Evolutionary conservation across 2,113 vertebrate species (phyloP), one percentile per base, ranked within the genome.

Genomic region (Pterocles burchelli): DNA sequence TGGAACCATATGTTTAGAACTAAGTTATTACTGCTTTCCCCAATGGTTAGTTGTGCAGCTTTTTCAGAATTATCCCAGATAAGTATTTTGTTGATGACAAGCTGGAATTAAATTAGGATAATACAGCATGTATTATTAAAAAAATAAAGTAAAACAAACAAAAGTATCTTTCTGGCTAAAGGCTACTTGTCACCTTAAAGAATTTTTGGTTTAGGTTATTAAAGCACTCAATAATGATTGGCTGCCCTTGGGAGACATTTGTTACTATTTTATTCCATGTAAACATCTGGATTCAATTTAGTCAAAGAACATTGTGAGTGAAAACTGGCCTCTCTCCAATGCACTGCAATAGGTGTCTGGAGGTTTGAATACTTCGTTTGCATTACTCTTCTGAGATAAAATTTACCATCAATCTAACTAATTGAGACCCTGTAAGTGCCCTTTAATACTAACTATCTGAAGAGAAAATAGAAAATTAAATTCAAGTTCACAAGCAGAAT

Each of bases 271-370:
- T 94, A 96, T 95, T 97, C 96, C 88, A 49, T 93, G 81, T 95
- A 93, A 97, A 96, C 98, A 98, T 98, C 97, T 97, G 98, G 97
- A 97, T 97, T 86, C 93, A 96, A 95, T 98, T 98, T 96, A 96
- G 90, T 75, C 49, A 72, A 52, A 59, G 92, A 95, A 71, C 52
- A 66, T 17, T 90, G 91, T 92, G 74, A 95, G 91, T 18, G 48
- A 96, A 93, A 84, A 51, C 91, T 95, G 96, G 95, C 94, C 41
- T 54, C 75, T 78, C 71, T 97, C 93, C 97, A 97, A 5, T 84
- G 59, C 54, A 55, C 55, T 76, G 74, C 70, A 85, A 85, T 91
- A 87, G 85, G 86, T 97, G 82, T 92, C 91, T 94, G 78, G 92
- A 91, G 72, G 68, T 74, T 93, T 77, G 76, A 94, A 74, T 79